Evolutionary conservation across 2,797 vertebrate species (phyloP), one percentile per base, ranked within the genome.

Genomic region (Arctocebus calabarensis): DNA sequence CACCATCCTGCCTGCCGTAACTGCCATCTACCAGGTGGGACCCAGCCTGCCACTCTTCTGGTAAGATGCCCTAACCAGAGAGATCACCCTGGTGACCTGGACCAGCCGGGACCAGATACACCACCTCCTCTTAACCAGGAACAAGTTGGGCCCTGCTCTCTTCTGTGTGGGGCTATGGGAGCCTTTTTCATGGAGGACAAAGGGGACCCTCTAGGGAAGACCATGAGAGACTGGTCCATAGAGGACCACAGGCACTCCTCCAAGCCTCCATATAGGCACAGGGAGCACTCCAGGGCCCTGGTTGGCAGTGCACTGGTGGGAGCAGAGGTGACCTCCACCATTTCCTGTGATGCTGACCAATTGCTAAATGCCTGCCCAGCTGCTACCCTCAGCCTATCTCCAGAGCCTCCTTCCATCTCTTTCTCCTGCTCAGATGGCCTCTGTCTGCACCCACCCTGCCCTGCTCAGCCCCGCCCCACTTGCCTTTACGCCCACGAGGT

Each of bases 401-500:
- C 59, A n/a, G 4, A 32, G 22, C 66, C 7, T 8, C 57, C 1
- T 2, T 43, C 43, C 32, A 16, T 10, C 34, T 13, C 40, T 19
- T 3, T 17, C 11, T 55, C 43, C 27, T 5, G n/a, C 40, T 25
- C 29, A 32, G 62, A 14, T 19, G 43, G 43, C 6, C 19, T 23
- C 66, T 0, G 2, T 7, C n/a, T 27, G 29, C 52, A 27, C 59
- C 23, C 34, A 14, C 81, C 34, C 19, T 14, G 1, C 71, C n/a
- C 34, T 7, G 0, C 10, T 34, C 3, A 14, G 13, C 40, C 2
- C 17, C 43, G 66, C 55, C 23, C 87, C 0, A 66, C 98, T 94
- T 98, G 99, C 99, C 99, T 99, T 99, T 98, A 99, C 99, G 97
- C 99, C 99, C 97, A 99, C 99, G 3, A 99, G 99, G 96, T 99